Percentiles rank a stretch among this genome's conserved stretches.
These are phyloP conservation scores for Loris lydekkerianus DNA, from an alignment of 2,797 vertebrate genomes.

Conservation along the genomic window DNA sequence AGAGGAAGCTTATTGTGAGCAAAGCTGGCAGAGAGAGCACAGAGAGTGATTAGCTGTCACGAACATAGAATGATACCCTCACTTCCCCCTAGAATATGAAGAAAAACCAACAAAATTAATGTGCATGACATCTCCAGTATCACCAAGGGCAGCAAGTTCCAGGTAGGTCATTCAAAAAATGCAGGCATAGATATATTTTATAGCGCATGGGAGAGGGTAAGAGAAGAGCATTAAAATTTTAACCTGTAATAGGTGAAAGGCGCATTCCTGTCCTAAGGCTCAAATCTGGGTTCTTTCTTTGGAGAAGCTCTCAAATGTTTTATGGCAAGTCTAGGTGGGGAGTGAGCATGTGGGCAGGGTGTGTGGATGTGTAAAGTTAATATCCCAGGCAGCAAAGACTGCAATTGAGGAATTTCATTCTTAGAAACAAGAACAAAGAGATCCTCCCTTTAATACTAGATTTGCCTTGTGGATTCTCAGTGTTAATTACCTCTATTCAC, in stretches of 20 bases:
- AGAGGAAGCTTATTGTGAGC: conserved; percentile 24
- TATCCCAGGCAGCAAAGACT: not conserved
- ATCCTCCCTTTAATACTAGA: not conserved
- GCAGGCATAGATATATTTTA: not conserved
- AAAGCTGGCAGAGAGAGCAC: not conserved
- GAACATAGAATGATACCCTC: not conserved
- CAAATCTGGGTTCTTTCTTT: not conserved
- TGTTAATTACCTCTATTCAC: conserved; percentile 18
- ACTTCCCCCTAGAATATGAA: not conserved
- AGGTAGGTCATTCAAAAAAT: not conserved
- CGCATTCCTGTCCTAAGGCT: not conserved
- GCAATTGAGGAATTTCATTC: not conserved
- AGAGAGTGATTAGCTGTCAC: not conserved
- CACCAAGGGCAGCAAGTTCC: not conserved
- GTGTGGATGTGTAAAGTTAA: not conserved
- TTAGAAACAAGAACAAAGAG: not conserved
- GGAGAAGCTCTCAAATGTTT: not conserved
- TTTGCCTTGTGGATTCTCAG: not conserved
- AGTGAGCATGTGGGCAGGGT: rapidly evolving
- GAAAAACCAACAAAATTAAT: not conserved
- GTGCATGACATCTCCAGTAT: not conserved
- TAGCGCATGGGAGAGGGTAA: not conserved
- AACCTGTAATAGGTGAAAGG: not conserved
- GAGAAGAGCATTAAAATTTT: not conserved
- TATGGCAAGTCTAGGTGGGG: not conserved